Conservation (phyloP, 2,888 invertebrate genomes). For the Griposia aprilina region DNA sequence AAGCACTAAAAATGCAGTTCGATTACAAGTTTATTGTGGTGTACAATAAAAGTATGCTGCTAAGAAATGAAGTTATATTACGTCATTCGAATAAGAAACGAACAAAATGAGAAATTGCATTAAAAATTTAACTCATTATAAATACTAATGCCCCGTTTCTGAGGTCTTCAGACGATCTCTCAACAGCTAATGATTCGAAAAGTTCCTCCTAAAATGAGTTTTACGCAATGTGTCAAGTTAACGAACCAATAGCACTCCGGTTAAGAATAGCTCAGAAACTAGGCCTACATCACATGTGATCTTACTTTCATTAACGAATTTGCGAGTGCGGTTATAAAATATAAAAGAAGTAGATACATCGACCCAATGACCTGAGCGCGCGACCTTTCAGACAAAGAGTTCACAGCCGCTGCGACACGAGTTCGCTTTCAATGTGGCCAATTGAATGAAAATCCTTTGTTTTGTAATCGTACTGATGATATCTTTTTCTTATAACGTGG, state of each 20-base stretch:
- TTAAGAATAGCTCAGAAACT: slow-evolving; percentile 2
- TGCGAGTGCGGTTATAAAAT: slow-evolving; percentile 49
- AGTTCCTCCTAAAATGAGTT: not conserved
- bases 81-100: slow-evolving; percentile 9
- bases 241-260: not conserved
- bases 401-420: slow-evolving; percentile 67
- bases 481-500: slow-evolving; percentile 60
- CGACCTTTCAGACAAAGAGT: slow-evolving; percentile 70
- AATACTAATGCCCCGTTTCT: not conserved
- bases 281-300: not conserved
- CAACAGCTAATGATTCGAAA: not conserved
- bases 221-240: not conserved
- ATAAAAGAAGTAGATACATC: slow-evolving; percentile 50
- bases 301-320: slow-evolving; percentile 10
- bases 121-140: not conserved
- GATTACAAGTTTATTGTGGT: slow-evolving; percentile 26
- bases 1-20: slow-evolving; percentile 43
- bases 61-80: slow-evolving; percentile 13
- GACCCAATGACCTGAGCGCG: slow-evolving; percentile 66
- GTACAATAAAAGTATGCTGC: slow-evolving; percentile 28
- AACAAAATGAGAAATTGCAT: slow-evolving; percentile 19
- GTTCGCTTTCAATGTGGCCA: slow-evolving; percentile 73
- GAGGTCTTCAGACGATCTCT: not conserved
- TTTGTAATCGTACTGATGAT: slow-evolving; percentile 70
- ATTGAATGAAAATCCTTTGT: slow-evolving; percentile 75